phyloP scores from a whole-genome alignment of 2,888 invertebrate species.

The Ectemnius continuus region DNA sequence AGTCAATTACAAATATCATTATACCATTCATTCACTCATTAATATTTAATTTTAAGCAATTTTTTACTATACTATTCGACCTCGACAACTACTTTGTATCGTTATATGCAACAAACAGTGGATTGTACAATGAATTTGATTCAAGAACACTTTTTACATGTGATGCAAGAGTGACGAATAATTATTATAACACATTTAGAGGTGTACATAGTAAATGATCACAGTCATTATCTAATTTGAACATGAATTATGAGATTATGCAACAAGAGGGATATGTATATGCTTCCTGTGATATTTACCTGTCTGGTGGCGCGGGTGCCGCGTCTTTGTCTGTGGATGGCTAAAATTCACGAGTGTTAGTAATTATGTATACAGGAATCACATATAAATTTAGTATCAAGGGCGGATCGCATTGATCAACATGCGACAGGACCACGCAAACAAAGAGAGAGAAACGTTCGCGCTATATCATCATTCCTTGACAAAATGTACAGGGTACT shows the following conservation, averaged over 20 bases:
- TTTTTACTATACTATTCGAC: too few relatives aligned
- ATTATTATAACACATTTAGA: too few relatives aligned
- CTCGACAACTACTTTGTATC: too few relatives aligned
- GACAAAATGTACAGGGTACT: background rate
- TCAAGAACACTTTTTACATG: too few relatives aligned
- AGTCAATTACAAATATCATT: constrained; percentile 14
- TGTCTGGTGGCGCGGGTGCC: constrained; percentile 63
- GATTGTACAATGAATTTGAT: too few relatives aligned
- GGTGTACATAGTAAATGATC: too few relatives aligned
- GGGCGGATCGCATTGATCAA: constrained; percentile 31
- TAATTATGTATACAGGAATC: constrained; percentile 33
- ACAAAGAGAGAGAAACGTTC: background rate
- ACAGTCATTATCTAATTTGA: constrained; percentile 30
- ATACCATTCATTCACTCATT: background rate
- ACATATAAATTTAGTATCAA: constrained; percentile 54
- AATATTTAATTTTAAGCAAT: constrained; percentile 24
- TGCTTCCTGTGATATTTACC: constrained; percentile 53
- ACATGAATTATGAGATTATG: constrained; percentile 37
- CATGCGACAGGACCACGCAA: too few relatives aligned
- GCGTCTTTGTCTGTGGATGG: constrained; percentile 75
- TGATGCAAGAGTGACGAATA: too few relatives aligned
- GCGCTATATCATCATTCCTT: background rate
- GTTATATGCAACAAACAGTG: too few relatives aligned
- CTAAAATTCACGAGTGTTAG: constrained; percentile 61
- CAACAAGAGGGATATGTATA: background rate